Percentiles rank a stretch among this genome's conserved stretches.
phyloP scores from a whole-genome alignment of 2,888 invertebrate genomes.

The Carpatolechia fugitivella region DNA sequence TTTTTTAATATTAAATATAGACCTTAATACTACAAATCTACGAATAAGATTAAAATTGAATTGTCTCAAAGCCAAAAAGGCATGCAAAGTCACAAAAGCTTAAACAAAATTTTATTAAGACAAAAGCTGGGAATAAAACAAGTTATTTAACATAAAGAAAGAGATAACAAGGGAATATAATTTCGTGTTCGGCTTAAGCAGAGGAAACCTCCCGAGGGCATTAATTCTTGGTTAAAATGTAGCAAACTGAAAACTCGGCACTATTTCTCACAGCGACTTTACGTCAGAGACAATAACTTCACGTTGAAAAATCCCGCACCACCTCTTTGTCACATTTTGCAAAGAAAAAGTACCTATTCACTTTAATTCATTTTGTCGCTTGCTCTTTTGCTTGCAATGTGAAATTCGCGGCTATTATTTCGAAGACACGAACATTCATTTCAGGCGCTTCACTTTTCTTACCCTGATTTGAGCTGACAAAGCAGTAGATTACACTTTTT shows the following conservation, averaged over 20 bases:
- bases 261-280: conserved; percentile 68
- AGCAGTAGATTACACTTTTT: no score
- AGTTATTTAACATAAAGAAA: background rate
- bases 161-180: conserved; percentile 3
- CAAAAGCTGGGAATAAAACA: background rate
- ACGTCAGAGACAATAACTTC: conserved; percentile 68
- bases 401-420: conserved; percentile 5
- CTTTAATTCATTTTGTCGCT: conserved; percentile 58
- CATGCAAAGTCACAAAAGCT: background rate
- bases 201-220: conserved; percentile 32
- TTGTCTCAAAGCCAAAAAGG: no score
- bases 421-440: background rate
- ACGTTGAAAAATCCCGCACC: conserved; percentile 67
- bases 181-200: conserved; percentile 7
- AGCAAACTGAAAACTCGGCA: conserved; percentile 56
- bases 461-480: no score
- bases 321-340: conserved; percentile 69
- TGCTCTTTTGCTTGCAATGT: conserved; percentile 29
- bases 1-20: no score
- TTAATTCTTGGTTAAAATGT: conserved; percentile 63
- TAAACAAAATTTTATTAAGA: background rate
- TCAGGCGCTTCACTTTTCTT: no score
- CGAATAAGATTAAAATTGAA: no score
- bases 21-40: no score
- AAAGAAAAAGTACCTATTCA: conserved; percentile 60